Percentiles rank a stretch among this genome's conserved stretches.
phyloP scores from a whole-genome alignment of 1,140 invertebrate genomes.

The Caenorhabditis elegans region WBcel235 BX284605.5:8991001-8991500 shows the following conservation, averaged over 20 bases:
- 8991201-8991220: no score
- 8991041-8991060: neutral
- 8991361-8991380: neutral
- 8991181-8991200: neutral
- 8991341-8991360: neutral
- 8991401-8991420: neutral
- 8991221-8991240: no score
- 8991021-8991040: conserved; percentile 21
- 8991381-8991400: neutral
- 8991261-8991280: no score
- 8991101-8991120: neutral
- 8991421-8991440: neutral
- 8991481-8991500: neutral
- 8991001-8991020: neutral
- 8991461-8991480: neutral
- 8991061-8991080: neutral
- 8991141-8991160: neutral
- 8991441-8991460: neutral
- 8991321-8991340: neutral
- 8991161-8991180: neutral
- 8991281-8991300: no score
- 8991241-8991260: no score
- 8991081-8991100: neutral
- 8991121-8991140: neutral
- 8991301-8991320: no score